phyloP scores from a whole-genome alignment of 2,888 invertebrate genomes.

The Lasioglossum villosulum region DNA sequence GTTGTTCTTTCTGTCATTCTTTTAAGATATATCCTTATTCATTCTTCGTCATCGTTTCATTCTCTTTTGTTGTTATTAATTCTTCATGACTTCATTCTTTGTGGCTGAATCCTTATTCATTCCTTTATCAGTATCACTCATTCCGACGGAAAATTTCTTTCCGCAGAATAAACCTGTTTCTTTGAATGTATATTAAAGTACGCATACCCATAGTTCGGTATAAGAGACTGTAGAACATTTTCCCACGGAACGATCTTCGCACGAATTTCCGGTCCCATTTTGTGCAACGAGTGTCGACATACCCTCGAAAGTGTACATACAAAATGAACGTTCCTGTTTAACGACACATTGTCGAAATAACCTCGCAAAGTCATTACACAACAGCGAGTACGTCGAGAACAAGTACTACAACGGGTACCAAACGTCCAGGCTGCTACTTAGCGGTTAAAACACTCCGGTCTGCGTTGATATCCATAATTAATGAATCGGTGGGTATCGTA shows the following conservation, averaged over 20 bases:
- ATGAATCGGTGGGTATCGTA: constrained; percentile 22
- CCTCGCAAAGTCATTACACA: too few relatives aligned
- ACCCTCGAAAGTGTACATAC: not conserved
- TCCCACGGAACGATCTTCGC: too few relatives aligned
- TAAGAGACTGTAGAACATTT: too few relatives aligned
- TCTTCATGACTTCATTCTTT: too few relatives aligned
- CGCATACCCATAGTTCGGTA: too few relatives aligned
- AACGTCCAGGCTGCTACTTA: not conserved
- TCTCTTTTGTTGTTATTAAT: too few relatives aligned
- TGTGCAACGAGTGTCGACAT: not conserved
- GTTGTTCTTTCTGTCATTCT: not conserved
- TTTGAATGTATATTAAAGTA: not conserved
- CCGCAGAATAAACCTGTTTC: not conserved
- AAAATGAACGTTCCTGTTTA: not conserved
- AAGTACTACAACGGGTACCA: not conserved
- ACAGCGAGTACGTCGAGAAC: not conserved
- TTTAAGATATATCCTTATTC: not conserved
- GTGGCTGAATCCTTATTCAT: not conserved
- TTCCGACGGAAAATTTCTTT: not conserved
- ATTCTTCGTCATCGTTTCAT: too few relatives aligned
- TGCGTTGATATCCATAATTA: constrained; percentile 30
- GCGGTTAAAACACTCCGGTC: not conserved
- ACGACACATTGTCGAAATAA: not conserved
- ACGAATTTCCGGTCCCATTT: too few relatives aligned
- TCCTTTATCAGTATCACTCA: not conserved